Base-by-base conservation (phyloP, 1,140 invertebrate species). In the Bombus superbus region DNA sequence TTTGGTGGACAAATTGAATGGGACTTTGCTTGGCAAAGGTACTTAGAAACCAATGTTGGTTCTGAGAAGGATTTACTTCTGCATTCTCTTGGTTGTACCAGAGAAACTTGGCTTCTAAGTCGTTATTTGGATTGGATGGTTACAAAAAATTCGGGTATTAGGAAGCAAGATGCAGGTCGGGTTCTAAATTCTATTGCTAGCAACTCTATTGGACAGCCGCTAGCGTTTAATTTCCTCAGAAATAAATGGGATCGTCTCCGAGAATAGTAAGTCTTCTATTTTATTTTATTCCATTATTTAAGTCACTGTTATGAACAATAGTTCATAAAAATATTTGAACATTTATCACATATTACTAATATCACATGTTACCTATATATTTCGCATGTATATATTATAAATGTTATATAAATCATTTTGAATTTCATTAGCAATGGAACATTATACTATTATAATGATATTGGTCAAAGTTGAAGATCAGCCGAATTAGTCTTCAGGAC, bases 1-100 rank as follows among this genome's bases (percentile, higher is more conserved):
- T 96, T 97, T 25, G 98, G 98, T 5, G 97, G 97, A 1, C 96
- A 97, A 81, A 94, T 96, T 9, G 98, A 98, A 92, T 99, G 98
- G 98, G 96, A 98, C 47, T 98, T 98, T 93, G 96, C 97, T 0
- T 98, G 98, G 96, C 95, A 97, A 64, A 95, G 97, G 32, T 99
- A 98, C 91, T 89, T 96, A 25, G 96, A 96, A 9, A 96, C 97
- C 1, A 97, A 97, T 85, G 97, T 98, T 1, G 97, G 97, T 0
- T 96, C 97, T 0, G 98, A 98, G 92, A 97, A 98, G 90, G 97
- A 97, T 82, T 92, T 97, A 15, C 93, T 99, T 10, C 93, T 98
- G 0, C 95, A 95, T n/a, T 96, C 98, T 0, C 93, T 99, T 15
- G 97, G 97, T 0, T 99, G 98, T 89, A 97, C 97, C 0, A 95